Percentiles rank a stretch among this genome's conserved stretches.
Evolutionary conservation across 2,113 vertebrate genomes (phyloP).

Genomic region (Brachyhypopomus occidentalis): DNA sequence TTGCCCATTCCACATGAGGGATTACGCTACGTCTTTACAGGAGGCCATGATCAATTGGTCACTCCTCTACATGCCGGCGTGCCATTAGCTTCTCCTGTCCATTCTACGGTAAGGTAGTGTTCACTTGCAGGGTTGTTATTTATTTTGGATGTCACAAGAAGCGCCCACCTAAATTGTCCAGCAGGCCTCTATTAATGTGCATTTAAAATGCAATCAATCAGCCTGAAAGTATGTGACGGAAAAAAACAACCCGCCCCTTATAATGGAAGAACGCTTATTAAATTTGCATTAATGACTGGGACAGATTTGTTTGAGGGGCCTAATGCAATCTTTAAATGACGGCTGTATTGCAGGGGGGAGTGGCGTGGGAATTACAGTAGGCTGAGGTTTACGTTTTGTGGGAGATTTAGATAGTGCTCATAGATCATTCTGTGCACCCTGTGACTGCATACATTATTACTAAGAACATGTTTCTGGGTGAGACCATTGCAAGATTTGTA

Average conservation of each 20-base stretch:
- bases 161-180: constrained; percentile 49
- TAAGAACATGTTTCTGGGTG: too few relatives aligned
- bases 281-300: constrained; percentile 59
- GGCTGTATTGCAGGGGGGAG: constrained; percentile 25
- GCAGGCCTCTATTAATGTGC: constrained; percentile 55
- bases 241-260: constrained; percentile 56
- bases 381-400: constrained; percentile 22
- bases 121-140: constrained; percentile 68
- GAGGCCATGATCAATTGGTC: constrained; percentile 11
- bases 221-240: constrained; percentile 53
- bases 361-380: constrained; percentile 27
- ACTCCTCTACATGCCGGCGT: background rate
- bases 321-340: constrained; percentile 53
- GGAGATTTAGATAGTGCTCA: constrained; percentile 7
- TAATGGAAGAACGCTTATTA: constrained; percentile 52
- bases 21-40: constrained; percentile 39
- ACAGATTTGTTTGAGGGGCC: constrained; percentile 49
- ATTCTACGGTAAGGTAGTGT: constrained; percentile 53
- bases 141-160: constrained; percentile 37
- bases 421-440: background rate
- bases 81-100: background rate
- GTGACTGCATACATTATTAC: background rate
- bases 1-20: constrained; percentile 64
- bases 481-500: too few relatives aligned
- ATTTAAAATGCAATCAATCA: constrained; percentile 64